Evolutionary conservation across 2,113 vertebrate species (phyloP), one percentile per base, ranked within the genome.

Genomic region (Salvelinus namaycush): DNA sequence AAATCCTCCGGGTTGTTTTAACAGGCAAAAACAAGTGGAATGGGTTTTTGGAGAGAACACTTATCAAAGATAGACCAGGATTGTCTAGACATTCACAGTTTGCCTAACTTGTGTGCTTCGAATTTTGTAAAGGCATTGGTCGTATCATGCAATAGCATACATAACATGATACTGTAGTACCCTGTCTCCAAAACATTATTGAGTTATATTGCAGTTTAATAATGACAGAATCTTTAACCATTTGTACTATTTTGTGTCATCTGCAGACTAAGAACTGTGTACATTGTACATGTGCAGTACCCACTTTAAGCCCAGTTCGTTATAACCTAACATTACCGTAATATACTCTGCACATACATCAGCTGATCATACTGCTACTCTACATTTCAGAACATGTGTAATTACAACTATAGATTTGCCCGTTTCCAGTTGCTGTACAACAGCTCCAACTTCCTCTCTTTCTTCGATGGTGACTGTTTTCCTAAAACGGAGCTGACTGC

Each of bases 1-100:
- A 85, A 90, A 87, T 89, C 84, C 86, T 89, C 81, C 81, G 83
- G 76, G 82, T 87, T 89, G 49, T 68, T 68, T 68, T 68, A 68
- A 68, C 59, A 11, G 59, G 59, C 59, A 34, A 68, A 64, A 66
- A 66, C 27, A 14, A 68, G 29, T 34, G 16, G 14, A 31, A 29
- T 34, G 27, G 14, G 26, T 20, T 31, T 20, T 68, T 31, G 6
- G 26, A 31, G 16, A 6, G 7, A 68, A 7, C 29, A 68, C 29
- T 6, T 29, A 68, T 29, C 1, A 57, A 57, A 57, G 54, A 57
- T 1, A 57, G 18, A 57, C 6, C 12, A 66, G 39, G 39, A 44
- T 44, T 11, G 39, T 44, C 39, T 44, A 44, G 24, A 14, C 64
- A 66, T 29, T 66, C 26, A 66, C 14, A 14, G 24, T 27, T 27